Percentiles rank a stretch among this genome's conserved stretches.
phyloP scores from a whole-genome alignment of 2,888 invertebrate species.

The Bellardia bayeri region DNA sequence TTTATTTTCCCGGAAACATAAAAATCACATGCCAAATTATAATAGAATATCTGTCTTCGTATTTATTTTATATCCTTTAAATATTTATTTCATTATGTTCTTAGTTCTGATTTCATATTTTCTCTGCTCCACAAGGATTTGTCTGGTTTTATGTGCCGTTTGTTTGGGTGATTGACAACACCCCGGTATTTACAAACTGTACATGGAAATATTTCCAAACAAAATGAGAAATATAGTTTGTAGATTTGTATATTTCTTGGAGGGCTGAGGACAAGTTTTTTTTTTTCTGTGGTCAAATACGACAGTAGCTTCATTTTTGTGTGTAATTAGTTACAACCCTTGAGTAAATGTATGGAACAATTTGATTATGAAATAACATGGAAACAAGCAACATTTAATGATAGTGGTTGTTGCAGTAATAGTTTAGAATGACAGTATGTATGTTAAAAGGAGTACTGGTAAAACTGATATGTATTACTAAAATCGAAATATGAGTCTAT shows the following conservation, averaged over 20 bases:
- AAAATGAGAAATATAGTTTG: not conserved
- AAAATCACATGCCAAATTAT: slow-evolving; percentile 24
- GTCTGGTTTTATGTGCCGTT: not conserved
- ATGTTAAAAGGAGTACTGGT: too few species aligned
- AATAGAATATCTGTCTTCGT: slow-evolving; percentile 1
- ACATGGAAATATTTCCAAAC: not conserved
- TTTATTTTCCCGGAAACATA: slow-evolving; percentile 3
- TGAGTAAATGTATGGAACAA: not conserved
- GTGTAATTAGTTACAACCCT: not conserved
- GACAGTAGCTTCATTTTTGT: not conserved
- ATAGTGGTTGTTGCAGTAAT: too few species aligned
- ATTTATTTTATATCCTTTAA: slow-evolving; percentile 50
- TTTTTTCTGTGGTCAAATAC: not conserved
- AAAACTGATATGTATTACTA: too few species aligned
- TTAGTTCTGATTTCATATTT: slow-evolving; percentile 12
- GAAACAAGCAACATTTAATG: not conserved
- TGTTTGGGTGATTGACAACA: slow-evolving; percentile 3
- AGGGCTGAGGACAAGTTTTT: not conserved
- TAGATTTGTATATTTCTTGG: too few species aligned
- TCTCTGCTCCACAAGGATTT: not conserved
- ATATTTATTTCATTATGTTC: slow-evolving; percentile 24
- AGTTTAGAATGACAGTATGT: too few species aligned
- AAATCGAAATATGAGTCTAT: too few species aligned
- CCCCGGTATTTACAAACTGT: slow-evolving; percentile 5
- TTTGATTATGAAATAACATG: not conserved